Evolutionary conservation across 37 sponge, comb jelly and placozoan genomes (phyloP).

Genomic region (Cladorhizidae sp.): DNA sequence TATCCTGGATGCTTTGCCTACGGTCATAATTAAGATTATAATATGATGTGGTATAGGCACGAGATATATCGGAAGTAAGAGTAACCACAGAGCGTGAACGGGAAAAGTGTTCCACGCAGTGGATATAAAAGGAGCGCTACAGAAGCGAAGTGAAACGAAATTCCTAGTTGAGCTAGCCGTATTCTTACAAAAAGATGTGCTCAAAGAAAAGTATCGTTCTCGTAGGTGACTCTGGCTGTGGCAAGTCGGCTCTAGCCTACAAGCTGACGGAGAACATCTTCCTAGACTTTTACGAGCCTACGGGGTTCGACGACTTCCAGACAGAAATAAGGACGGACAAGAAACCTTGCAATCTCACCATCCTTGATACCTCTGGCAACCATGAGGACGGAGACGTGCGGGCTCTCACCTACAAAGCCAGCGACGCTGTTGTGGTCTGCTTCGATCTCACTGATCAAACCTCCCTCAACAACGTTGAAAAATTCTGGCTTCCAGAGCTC

Average conservation of each 20-base stretch:
- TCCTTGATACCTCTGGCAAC: conserved; percentile 60
- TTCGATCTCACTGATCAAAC: conserved; percentile 58
- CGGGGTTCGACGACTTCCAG: conserved; percentile 42
- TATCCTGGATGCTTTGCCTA: no score
- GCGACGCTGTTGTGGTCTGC: conserved; percentile 64
- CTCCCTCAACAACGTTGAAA: conserved; percentile 46
- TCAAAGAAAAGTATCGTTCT: conserved; percentile 36
- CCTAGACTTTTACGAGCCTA: conserved; percentile 41
- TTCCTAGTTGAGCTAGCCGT: no score
- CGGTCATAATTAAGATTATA: no score
- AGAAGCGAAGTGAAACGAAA: no score
- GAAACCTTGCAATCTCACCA: conserved; percentile 32
- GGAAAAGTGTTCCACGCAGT: no score
- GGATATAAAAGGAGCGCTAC: no score
- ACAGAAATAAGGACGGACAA: conserved; percentile 6
- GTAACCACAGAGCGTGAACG: no score
- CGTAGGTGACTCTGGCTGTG: conserved; percentile 69
- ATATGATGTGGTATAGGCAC: no score
- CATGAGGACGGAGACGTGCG: conserved; percentile 25
- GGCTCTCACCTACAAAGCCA: conserved; percentile 40
- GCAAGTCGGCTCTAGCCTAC: conserved; percentile 63
- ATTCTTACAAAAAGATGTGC: neutral
- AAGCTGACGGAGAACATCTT: conserved; percentile 39
- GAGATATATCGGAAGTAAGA: no score
- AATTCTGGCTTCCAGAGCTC: conserved; percentile 67